Evolutionary conservation across 2,113 vertebrate genomes (phyloP).

Genomic region (Lanius ludovicianus): DNA sequence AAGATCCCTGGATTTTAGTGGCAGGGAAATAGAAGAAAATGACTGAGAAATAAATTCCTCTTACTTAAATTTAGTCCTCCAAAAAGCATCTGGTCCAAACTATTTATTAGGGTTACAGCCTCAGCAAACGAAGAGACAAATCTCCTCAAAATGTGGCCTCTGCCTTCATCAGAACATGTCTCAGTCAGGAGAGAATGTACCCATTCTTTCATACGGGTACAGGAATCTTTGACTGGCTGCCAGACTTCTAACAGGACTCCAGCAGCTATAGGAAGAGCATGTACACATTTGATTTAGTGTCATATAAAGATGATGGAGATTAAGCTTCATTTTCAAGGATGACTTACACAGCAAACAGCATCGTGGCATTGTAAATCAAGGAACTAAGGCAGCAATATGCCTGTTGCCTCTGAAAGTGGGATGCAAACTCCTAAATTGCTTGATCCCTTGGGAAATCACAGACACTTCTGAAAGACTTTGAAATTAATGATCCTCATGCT

Average conservation of each 20-base stretch:
- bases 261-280: neutral
- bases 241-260: neutral
- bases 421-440: neutral
- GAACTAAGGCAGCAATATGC: neutral
- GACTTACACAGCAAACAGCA: neutral
- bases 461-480: neutral
- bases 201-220: neutral
- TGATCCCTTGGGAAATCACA: neutral
- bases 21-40: neutral
- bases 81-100: neutral
- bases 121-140: neutral
- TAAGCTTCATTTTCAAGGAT: neutral
- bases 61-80: neutral
- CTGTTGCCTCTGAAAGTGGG: neutral
- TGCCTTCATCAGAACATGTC: neutral
- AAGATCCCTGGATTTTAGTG: neutral
- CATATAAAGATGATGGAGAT: neutral
- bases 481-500: neutral
- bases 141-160: neutral
- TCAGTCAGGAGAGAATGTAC: rapidly evolving
- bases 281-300: neutral
- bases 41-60: neutral
- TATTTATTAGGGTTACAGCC: neutral
- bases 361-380: neutral
- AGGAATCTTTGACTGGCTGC: neutral